Evolutionary conservation across 2,888 invertebrate genomes (phyloP), one percentile per base, ranked within the genome.

Genomic region (Aleiodes leptofemur): DNA sequence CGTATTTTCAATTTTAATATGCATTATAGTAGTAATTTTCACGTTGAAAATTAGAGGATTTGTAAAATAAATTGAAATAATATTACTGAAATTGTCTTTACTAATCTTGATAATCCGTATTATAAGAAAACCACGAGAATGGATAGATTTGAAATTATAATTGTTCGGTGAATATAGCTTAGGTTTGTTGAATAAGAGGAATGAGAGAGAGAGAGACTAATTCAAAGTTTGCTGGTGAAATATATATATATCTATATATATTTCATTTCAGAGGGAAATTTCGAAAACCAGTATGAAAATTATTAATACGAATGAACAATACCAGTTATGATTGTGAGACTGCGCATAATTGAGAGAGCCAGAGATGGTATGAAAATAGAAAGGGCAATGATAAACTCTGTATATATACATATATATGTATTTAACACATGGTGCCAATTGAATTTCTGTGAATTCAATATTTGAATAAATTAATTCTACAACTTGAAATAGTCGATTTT

Each of bases 381-480:
- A 31, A 11, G 23, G 59, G 9, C 50, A 51, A 13, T 50, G 48
- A 50, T 68, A 68, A 66, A 53, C 48, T 23, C 9, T n/a, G 23
- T 23, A 23, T 68, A 57, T 51, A 34, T 31, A 50, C 55, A 9
- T 38, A 48, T 29, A 11, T 50, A 51, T 68, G 29, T 48, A 50
- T 43, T 11, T 6, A 51, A 68, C 50, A 51, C 31, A 29, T 51
- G 23, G 31, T 13, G 51, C 68, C 68, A 73, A 73, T 73, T 73
- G 68, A 68, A 68, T 68, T 57, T 48, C 73, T 43, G 43, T n/a
- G 48, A 48, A 73, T 73, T 73, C 68, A 73, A 73, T 73, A 73
- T 73, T 73, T 73, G 73, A 68, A 73, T 56, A 68, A 68, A 73
- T 73, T 68, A 73, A 73, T 68, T 57, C 51, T n/a, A 23, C 51